Percentiles rank a stretch among this genome's conserved stretches.
phyloP scores from a whole-genome alignment of 1,140 invertebrate genomes.

The Leptinotarsa defecta region DNA sequence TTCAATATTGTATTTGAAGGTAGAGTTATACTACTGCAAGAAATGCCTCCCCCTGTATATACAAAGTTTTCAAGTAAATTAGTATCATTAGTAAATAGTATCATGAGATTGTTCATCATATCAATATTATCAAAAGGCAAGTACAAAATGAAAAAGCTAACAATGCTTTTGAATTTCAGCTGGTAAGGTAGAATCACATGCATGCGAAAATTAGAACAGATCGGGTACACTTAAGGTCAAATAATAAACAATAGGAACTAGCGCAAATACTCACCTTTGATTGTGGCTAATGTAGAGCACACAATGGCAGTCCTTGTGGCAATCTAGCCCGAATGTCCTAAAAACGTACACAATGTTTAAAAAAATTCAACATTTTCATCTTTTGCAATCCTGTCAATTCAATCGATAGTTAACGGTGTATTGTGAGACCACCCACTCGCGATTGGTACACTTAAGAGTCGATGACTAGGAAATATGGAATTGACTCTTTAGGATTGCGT shows the following conservation, averaged over 20 bases:
- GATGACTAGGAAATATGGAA: neutral
- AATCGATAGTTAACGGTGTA: constrained; percentile 3
- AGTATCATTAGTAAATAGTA: no score
- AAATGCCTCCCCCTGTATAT: no score
- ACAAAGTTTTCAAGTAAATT: no score
- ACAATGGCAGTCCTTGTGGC: neutral
- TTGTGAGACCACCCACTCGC: constrained; percentile 16
- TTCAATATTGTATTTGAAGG: no score
- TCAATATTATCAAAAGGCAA: no score
- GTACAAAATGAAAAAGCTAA: no score
- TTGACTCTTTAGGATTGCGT: neutral
- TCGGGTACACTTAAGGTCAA: neutral
- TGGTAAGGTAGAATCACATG: neutral
- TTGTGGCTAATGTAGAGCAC: constrained; percentile 12
- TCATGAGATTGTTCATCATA: no score
- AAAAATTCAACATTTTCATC: neutral
- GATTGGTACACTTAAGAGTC: neutral
- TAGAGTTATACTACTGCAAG: no score
- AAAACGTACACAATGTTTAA: neutral
- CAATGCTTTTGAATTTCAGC: no score
- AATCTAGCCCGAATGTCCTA: constrained; percentile 1
- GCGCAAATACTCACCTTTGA: neutral
- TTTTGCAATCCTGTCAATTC: constrained; percentile 10
- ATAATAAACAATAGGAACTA: neutral
- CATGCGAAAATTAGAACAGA: neutral